Percentiles rank a stretch among this genome's conserved stretches.
Evolutionary conservation across 92 coral and sea anemone genomes (phyloP).

Genomic region (Porites rus): DNA sequence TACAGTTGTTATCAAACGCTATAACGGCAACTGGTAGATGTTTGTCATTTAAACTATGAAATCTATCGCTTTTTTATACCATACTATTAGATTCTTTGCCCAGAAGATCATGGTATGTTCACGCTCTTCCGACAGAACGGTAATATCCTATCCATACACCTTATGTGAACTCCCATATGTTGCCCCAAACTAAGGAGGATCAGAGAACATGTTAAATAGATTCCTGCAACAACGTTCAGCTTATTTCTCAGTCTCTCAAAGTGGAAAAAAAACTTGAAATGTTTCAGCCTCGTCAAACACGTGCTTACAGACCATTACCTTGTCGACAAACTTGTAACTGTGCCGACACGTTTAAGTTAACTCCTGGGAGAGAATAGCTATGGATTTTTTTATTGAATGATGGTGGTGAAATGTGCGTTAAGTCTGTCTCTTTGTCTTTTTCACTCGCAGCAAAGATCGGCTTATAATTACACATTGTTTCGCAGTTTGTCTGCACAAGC

Average conservation of each 20-base stretch:
- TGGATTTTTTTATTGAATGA: not conserved
- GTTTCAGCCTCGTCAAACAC: not conserved
- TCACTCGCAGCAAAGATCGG: constrained; percentile 16
- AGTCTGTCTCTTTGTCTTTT: constrained; percentile 30
- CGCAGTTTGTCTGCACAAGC: constrained; percentile 53
- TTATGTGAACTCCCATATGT: not conserved
- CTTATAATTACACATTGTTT: constrained; percentile 50
- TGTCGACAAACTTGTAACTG: not conserved
- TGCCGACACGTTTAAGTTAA: not conserved
- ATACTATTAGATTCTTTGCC: not conserved
- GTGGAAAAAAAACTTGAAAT: not conserved
- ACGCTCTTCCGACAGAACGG: no score
- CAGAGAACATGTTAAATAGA: not conserved
- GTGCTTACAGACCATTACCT: not conserved
- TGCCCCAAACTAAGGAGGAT: not conserved
- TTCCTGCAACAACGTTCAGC: no score
- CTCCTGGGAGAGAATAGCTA: not conserved
- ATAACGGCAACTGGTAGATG: not conserved
- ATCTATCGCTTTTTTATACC: not conserved
- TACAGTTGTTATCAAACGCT: not conserved
- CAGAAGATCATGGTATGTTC: no score
- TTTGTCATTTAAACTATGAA: not conserved
- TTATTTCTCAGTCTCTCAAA: no score
- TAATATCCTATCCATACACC: no score
- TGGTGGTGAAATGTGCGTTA: constrained; percentile 5